Base-by-base conservation (phyloP, 2,797 vertebrate genomes). In the Phoebastria nigripes region DNA sequence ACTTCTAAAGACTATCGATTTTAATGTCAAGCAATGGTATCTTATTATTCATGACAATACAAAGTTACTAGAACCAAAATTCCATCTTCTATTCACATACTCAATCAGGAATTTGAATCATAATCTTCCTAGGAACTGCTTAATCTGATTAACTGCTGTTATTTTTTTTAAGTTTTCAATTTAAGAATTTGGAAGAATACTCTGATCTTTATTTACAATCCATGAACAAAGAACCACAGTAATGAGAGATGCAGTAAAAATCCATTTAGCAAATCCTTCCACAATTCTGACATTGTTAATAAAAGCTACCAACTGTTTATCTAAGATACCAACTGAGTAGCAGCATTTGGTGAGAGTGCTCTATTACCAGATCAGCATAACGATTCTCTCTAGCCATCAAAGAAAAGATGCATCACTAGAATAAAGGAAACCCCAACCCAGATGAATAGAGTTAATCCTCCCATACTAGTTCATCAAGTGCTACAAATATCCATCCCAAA, bases 401-500 rank as follows among this genome's bases (percentile, higher is more conserved):
- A 94, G 84, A 97, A 83, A 66, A 96, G 12, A 56, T 46, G 9
- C 91, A 70, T 46, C 78, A 61, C 24, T 79, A 84, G 76, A 96
- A 26, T 49, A 61, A 85, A 11, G 15, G 35, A 84, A 91, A 63
- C 72, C 65, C 37, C 37, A 37, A 37, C 37, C 37, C 37, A 94
- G 46, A 66, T 66, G 25, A 58, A 76, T 9, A 70, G 37, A 77
- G 9, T 92, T 96, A 95, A 96, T 95, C 71, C 47, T 95, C 91
- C 65, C 73, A 83, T 71, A 84, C 58, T 93, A 94, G 39, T 96
- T 97, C 94, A 94, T 97, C 77, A 95, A 90, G 63, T 69, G 37
- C 47, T 91, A 56, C 76, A 83, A 73, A 91, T 86, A 79, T 47
- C 69, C 66, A 4, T 55, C 31, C 31, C 5, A 61, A 79, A 70